Base-by-base conservation (phyloP, 92 coral and sea anemone genomes). In the Heteractis magnifica region DNA sequence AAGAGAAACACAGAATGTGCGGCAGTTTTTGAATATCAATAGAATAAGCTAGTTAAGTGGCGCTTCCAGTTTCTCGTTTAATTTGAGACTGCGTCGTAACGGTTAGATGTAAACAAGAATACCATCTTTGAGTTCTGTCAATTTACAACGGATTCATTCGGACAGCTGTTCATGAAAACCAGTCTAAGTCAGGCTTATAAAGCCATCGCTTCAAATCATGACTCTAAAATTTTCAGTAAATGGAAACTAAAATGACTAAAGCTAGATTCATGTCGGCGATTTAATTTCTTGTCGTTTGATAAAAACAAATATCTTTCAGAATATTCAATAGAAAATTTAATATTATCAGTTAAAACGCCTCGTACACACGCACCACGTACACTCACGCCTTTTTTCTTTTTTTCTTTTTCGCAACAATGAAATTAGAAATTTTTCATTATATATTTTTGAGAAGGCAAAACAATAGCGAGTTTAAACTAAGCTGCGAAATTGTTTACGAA, bases 91-190 rank as follows among this genome's bases (percentile, higher is more conserved):
- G 83, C 60, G 58, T 56, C 56, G 16, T 79, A 81, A 70, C 84
- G 76, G 84, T 81, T 68, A 51, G 14, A 71, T 23, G 74, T 81
- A 81, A 81, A 81, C 77, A 81, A 49, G 23, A 70, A 68, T 68
- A 81, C 51, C 16, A 18, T 68, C 55, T 70, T 51, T 59, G 14
- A 51, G 51, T 51, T 70, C 55, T 68, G 51, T 14, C 52, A 41
- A 62, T 79, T 41, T 56, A n/a, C 58, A 52, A 70, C 84, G 72
- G 81, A 62, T 77, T 56, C 19, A 15, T 34, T 34, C 21, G 13
- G 15, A 44, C 70, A 49, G 70, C 51, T 62, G 51, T 18, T 50
- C 7, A 4, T 20, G 49, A 26, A 68, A 62, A 62, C 70, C 26
- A 34, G 44, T 53, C 58, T 8, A 53, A 53, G 58, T 12, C 58